Conservation (phyloP, 2,888 invertebrate species). For the Hemaris fuciformis region DNA sequence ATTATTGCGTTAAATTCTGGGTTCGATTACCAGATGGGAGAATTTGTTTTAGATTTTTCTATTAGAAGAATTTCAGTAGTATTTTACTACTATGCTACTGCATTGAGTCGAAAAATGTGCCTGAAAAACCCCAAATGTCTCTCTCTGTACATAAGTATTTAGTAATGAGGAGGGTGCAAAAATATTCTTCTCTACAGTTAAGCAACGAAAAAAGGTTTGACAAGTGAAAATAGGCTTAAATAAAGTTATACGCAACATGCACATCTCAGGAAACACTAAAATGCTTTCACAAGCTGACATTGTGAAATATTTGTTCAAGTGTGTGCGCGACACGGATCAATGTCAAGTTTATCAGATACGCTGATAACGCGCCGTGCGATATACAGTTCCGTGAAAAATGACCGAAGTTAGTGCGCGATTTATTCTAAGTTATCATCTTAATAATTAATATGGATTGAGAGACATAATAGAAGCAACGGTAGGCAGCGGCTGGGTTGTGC, state of each 20-base stretch:
- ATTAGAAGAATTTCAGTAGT: too few relatives aligned
- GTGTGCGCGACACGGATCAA: slow-evolving; percentile 12
- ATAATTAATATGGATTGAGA: slow-evolving; percentile 8
- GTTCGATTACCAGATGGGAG: too few relatives aligned
- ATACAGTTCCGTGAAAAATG: slow-evolving; percentile 17
- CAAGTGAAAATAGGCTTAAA: neutral
- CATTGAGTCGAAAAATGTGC: too few relatives aligned
- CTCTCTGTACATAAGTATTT: too few relatives aligned
- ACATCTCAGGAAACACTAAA: neutral
- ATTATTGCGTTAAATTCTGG: too few relatives aligned
- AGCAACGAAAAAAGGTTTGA: too few relatives aligned
- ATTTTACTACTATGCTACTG: too few relatives aligned
- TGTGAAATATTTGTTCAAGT: neutral
- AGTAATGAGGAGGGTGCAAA: too few relatives aligned
- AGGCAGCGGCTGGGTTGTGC: too few relatives aligned
- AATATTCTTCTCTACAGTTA: too few relatives aligned
- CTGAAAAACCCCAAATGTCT: too few relatives aligned
- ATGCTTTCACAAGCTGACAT: neutral
- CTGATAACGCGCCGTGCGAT: slow-evolving; percentile 7
- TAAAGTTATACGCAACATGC: neutral
- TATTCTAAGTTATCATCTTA: slow-evolving; percentile 3
- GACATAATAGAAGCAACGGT: neutral
- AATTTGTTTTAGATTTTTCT: too few relatives aligned
- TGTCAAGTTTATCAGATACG: slow-evolving; percentile 16
- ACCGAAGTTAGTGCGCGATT: slow-evolving; percentile 18